Evolutionary conservation across 2,888 invertebrate genomes (phyloP), one percentile per base, ranked within the genome.

Genomic region (Conchocele bisecta): DNA sequence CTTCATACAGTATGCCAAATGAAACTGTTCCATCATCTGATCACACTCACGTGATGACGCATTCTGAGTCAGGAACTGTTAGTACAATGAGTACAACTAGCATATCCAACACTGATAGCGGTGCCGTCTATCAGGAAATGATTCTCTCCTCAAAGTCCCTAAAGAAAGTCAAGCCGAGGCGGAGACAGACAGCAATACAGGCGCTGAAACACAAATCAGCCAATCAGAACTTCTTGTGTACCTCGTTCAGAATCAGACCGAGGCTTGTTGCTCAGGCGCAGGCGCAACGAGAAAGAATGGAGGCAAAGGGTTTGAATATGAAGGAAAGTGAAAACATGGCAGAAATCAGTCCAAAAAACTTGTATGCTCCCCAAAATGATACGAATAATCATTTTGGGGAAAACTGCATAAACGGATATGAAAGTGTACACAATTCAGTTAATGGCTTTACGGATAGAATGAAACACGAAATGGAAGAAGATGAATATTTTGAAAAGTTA

Each of bases 61-160:
- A 58, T 41, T 56, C 46, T 9, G 59, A 64, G n/a, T 60, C 71
- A 6, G 61, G 65, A 35, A 71, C 75, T 4, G 57, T 75, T 3
- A 77, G 71, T 17, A 77, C 77, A 15, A 71, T 71, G 67, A 77
- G 72, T 15, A 79, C 77, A 9, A 79, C 79, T 9, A 71, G 78
- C 26, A 72, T 77, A 15, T 68, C 79, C 13, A 82, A 78, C 48
- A 75, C 69, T 5, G 64, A 69, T 11, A 74, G 75, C 20, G 83
- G 78, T 0, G 75, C 82, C 11, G 69, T 86, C n/a, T 86, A 83
- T 53, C 85, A 86, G 33, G 85, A 86, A 59, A 83, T 86, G 85
- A 78, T 86, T 17, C 60, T 86, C 24, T 85, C 86, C 2, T 84
- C 86, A 6, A 83, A 80, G 33, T 79, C 84, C 1, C 65, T 86